Percentiles rank a stretch among this genome's conserved stretches.
These are phyloP conservation scores for Parotia lawesii DNA, from an alignment of 2,113 vertebrate genomes.

Conservation along the genomic window DNA sequence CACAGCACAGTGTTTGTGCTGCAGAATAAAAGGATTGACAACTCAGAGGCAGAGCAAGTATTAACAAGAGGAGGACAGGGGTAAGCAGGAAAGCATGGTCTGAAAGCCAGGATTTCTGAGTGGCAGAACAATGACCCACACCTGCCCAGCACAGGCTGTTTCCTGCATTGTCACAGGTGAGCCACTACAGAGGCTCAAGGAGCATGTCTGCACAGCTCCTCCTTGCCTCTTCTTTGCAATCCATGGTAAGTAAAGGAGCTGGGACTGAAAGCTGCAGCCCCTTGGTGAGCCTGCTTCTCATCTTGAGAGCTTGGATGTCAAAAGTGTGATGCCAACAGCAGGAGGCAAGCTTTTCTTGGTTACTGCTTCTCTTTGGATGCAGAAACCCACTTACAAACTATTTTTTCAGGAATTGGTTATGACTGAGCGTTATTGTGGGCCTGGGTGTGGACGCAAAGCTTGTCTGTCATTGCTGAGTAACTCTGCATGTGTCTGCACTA, in stretches of 20 bases:
- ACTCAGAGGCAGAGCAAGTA: neutral
- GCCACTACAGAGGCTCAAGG: neutral
- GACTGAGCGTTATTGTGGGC: neutral
- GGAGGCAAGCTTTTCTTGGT: neutral
- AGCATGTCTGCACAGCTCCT: neutral
- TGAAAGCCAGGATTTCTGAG: neutral
- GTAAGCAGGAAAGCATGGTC: neutral
- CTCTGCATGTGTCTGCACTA: neutral
- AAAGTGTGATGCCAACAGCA: neutral
- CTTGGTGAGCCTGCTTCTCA: neutral
- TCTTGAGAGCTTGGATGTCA: neutral
- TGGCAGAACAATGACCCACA: neutral
- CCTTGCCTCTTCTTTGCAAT: neutral
- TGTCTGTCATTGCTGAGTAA: slow-evolving; percentile 8
- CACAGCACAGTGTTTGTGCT: neutral
- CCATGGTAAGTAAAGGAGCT: neutral
- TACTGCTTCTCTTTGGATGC: neutral
- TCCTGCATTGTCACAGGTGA: neutral
- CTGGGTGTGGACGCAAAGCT: neutral
- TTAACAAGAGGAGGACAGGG: neutral
- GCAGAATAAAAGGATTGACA: neutral
- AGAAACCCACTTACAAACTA: neutral
- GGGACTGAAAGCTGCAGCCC: neutral
- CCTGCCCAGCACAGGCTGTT: neutral
- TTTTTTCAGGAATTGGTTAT: neutral